Conservation (phyloP, 2,113 vertebrate species). For the Typhlomys cinereus region DNA sequence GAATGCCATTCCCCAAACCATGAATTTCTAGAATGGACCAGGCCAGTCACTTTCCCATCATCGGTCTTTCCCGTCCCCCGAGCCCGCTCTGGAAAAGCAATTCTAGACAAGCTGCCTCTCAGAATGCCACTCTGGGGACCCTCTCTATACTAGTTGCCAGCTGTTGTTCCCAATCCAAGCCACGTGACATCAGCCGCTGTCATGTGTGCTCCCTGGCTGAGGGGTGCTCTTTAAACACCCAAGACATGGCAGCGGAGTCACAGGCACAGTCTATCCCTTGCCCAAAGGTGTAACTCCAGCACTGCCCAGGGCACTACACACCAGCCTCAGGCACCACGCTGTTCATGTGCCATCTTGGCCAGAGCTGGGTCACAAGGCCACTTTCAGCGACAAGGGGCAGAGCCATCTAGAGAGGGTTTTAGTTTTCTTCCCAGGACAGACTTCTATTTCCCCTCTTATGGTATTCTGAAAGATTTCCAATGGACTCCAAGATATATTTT, state of each 20-base stretch:
- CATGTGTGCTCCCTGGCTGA: neutral
- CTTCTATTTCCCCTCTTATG: neutral
- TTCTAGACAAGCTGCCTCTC: neutral
- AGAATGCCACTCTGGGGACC: neutral
- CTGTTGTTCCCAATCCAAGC: neutral
- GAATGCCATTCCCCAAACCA: neutral
- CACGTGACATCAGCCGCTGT: neutral
- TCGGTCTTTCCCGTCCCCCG: neutral
- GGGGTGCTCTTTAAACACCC: neutral
- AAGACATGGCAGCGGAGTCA: too few species aligned
- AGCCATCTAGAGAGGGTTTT: neutral
- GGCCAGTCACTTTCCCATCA: neutral
- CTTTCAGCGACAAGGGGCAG: neutral
- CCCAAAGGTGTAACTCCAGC: neutral
- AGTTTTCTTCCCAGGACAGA: neutral
- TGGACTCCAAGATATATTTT: neutral
- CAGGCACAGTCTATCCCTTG: neutral
- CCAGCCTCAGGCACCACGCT: neutral
- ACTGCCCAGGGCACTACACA: neutral
- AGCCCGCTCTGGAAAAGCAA: neutral
- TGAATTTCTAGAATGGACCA: neutral
- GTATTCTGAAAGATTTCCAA: constrained; percentile 7
- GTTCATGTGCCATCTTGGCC: neutral
- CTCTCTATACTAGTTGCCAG: neutral
- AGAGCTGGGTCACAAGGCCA: neutral